Evolutionary conservation across 2,113 vertebrate species (phyloP).

Genomic region (Tachysurus fulvidraco): DNA sequence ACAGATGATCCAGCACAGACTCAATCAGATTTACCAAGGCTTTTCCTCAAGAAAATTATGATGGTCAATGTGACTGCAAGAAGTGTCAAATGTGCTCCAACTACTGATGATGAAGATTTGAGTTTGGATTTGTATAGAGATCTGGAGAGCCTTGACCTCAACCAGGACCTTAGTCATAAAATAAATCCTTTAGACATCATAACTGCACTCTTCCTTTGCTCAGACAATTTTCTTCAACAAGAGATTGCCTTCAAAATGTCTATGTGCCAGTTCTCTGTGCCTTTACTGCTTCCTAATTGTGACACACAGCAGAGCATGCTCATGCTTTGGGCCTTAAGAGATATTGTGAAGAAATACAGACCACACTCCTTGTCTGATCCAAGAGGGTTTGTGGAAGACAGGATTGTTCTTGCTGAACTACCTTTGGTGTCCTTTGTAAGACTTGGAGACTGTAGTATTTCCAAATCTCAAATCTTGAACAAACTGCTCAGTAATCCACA

Average conservation of each 20-base stretch:
- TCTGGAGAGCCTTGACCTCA: neutral
- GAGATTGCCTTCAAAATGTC: slow-evolving; percentile 76
- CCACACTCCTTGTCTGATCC: slow-evolving; percentile 54
- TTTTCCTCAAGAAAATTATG: slow-evolving; percentile 66
- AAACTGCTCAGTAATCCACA: too few relatives aligned
- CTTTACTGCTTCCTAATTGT: slow-evolving; percentile 72
- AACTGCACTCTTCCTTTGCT: slow-evolving; percentile 73
- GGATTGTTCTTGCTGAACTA: slow-evolving; percentile 61
- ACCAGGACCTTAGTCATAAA: neutral
- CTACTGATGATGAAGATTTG: slow-evolving; percentile 8
- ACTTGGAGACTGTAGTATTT: too few relatives aligned
- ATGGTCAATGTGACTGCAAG: slow-evolving; percentile 67
- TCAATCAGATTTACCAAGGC: slow-evolving; percentile 58
- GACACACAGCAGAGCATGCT: slow-evolving; percentile 64
- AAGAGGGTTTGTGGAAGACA: slow-evolving; percentile 59
- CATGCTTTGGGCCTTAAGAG: slow-evolving; percentile 74
- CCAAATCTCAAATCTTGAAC: too few relatives aligned
- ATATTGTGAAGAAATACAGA: slow-evolving; percentile 67
- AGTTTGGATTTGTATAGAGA: slow-evolving; percentile 10
- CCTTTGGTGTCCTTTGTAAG: slow-evolving; percentile 73
- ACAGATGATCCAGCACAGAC: slow-evolving; percentile 52
- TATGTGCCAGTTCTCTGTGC: slow-evolving; percentile 76
- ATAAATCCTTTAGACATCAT: slow-evolving; percentile 75
- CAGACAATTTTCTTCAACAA: slow-evolving; percentile 71
- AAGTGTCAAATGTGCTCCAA: slow-evolving; percentile 38